Base-by-base conservation (phyloP, 2,888 invertebrate genomes). In the Callyntrura sp. region DNA sequence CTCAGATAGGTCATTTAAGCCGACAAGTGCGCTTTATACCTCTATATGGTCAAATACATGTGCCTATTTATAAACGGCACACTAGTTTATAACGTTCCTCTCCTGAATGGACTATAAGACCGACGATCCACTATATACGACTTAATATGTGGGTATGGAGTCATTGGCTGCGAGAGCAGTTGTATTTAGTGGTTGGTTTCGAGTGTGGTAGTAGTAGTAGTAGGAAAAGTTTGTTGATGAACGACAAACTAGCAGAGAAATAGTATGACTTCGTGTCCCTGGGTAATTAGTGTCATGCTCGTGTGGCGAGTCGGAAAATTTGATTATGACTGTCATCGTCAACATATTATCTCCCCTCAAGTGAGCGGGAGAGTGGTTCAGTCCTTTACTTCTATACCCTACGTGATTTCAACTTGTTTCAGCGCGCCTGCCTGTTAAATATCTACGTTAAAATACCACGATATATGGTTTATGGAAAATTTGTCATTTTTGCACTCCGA, bases 271-370 rank as follows among this genome's bases (percentile, higher is more conserved):
- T 62, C 65, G 87, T 83, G 82, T 89, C 68, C 89, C 79, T 65
- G 51, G 87, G 83, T 91, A 91, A 91, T 91, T 91, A 91, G 90
- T 87, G 90, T 91, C 91, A 90, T 90, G 87, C 87, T 91, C 82
- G 90, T 91, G 91, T 91, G 90, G 90, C 88, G 90, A 91, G 89
- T 90, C 85, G 84, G 91, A 90, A 91, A 91, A 91, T 91, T 91
- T 90, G 90, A 91, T 91, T 91, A 91, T 91, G 87, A 89, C 90
- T 90, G 91, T 91, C 91, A 90, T 87, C 91, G 88, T 85, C 82
- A 84, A 48, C 73, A 73, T 48, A 55, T 55, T 28, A 78, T 78
- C 70, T 35, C 45, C 8, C 14, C 17, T 60, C 20, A 43, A 62
- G 23, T 35, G 35, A 35, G 35, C 35, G 35, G 35, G 35, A 35